These are phyloP conservation scores for Sesamia nonagrioides DNA, from an alignment of 1,140 invertebrate species.

Conservation along the genomic window DNA sequence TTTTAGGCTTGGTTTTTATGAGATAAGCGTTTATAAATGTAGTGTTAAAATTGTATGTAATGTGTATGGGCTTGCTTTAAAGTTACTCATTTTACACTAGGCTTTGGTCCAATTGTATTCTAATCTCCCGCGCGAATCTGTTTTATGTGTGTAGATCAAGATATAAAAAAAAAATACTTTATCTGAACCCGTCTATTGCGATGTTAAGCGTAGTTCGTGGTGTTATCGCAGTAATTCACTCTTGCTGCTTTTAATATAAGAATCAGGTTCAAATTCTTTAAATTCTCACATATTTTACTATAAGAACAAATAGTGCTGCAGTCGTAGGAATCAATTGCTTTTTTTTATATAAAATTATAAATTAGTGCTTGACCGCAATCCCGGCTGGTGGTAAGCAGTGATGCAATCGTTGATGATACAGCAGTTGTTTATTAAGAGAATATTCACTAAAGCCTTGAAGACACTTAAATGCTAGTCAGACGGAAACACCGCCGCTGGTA, in stretches of 20 bases:
- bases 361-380: no score
- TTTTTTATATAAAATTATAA: no score
- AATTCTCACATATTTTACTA: background rate
- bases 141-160: background rate
- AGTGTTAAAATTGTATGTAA: background rate
- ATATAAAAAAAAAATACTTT: background rate
- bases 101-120: background rate
- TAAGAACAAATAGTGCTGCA: conserved; percentile 1
- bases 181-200: background rate
- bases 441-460: no score
- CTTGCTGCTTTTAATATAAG: background rate
- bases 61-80: no score
- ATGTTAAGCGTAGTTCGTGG: background rate
- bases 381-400: no score
- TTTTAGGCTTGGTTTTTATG: background rate
- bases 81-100: background rate
- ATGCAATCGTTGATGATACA: no score
- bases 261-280: background rate
- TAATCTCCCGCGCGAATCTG: background rate
- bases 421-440: no score
- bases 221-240: background rate
- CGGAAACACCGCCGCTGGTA: no score
- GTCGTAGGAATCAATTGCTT: no score
- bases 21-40: conserved; percentile 15
- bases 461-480: no score